phyloP scores from a whole-genome alignment of 1,140 invertebrate genomes.

The Megalopta genalis region DNA sequence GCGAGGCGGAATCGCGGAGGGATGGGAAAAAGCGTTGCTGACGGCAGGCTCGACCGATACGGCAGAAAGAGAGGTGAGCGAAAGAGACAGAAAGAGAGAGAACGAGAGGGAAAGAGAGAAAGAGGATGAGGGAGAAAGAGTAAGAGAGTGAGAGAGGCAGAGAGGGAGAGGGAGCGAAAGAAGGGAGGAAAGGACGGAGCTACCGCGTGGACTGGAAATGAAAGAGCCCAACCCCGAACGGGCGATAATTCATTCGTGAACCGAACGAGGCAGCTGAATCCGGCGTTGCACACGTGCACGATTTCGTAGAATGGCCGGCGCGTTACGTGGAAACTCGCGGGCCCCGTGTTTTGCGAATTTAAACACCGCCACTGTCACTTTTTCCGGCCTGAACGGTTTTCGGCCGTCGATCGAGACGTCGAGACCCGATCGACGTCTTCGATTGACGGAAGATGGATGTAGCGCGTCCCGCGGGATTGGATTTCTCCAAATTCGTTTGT shows the following conservation, averaged over 20 bases:
- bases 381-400: background rate
- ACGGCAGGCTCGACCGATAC: constrained; percentile 66
- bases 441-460: background rate
- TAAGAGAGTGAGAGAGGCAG: no score
- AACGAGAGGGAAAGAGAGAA: background rate
- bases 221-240: constrained; percentile 77
- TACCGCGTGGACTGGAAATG: constrained; percentile 77
- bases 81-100: background rate
- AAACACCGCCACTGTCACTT: background rate
- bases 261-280: constrained; percentile 79
- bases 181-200: constrained; percentile 66
- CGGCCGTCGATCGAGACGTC: background rate
- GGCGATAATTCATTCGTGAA: constrained; percentile 80
- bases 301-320: constrained; percentile 71
- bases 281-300: constrained; percentile 76
- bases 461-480: no score
- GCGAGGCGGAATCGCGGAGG: constrained; percentile 56
- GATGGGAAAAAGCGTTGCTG: constrained; percentile 70
- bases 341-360: constrained; percentile 21
- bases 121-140: background rate
- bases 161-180: background rate
- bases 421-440: no score
- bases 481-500: no score
- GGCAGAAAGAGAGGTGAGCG: constrained; percentile 5
- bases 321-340: constrained; percentile 63